Evolutionary conservation across 2,888 invertebrate species (phyloP).

Genomic region (Andrena minutula): DNA sequence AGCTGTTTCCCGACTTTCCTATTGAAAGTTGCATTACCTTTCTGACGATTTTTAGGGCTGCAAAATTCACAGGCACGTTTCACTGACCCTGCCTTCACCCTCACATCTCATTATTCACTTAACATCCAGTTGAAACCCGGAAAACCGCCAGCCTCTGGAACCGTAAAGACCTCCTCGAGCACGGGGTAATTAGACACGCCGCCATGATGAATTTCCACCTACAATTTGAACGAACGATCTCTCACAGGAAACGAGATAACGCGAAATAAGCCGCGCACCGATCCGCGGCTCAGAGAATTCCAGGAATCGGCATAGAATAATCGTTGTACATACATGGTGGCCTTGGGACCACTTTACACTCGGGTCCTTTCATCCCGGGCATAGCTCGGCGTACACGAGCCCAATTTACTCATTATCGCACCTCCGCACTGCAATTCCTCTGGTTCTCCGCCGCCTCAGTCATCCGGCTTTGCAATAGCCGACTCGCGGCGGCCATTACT

Average conservation of each 20-base stretch:
- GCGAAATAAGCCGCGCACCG: slow-evolving; percentile 17
- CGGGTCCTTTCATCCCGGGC: slow-evolving; percentile 59
- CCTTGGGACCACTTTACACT: slow-evolving; percentile 63
- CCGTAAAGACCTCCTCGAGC: background rate
- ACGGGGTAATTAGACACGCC: slow-evolving; percentile 24
- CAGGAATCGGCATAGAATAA: slow-evolving; percentile 45
- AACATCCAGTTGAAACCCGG: background rate
- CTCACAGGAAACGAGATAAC: slow-evolving; percentile 54
- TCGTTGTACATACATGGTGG: slow-evolving; percentile 35
- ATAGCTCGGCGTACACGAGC: slow-evolving; percentile 48
- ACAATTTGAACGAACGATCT: slow-evolving; percentile 30
- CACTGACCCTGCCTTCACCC: too few relatives aligned
- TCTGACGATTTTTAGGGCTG: too few relatives aligned
- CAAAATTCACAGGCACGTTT: too few relatives aligned
- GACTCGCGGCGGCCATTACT: slow-evolving; percentile 57
- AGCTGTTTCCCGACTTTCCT: background rate
- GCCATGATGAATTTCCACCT: slow-evolving; percentile 21
- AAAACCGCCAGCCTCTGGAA: background rate
- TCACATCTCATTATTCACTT: background rate
- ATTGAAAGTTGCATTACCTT: too few relatives aligned
- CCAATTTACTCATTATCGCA: slow-evolving; percentile 78
- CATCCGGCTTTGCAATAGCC: slow-evolving; percentile 47
- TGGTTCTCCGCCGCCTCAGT: slow-evolving; percentile 39
- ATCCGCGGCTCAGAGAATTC: slow-evolving; percentile 13
- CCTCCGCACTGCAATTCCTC: slow-evolving; percentile 71